phyloP scores from a whole-genome alignment of 2,888 invertebrate species.

The Eupithecia vulgata region DNA sequence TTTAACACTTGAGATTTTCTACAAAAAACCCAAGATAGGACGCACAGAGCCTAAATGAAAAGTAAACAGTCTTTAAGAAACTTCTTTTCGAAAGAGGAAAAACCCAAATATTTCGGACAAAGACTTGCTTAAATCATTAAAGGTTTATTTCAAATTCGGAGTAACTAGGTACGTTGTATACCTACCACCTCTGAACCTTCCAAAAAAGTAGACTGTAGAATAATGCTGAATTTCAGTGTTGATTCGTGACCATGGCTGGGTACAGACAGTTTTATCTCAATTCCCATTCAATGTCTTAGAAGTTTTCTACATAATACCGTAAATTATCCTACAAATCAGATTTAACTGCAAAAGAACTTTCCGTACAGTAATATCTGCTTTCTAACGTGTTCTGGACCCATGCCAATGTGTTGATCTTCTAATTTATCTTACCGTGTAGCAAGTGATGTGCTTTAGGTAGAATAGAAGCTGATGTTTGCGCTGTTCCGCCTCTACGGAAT shows the following conservation, averaged over 20 bases:
- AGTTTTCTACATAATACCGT: constrained; percentile 17
- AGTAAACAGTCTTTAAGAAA: constrained; percentile 50
- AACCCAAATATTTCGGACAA: constrained; percentile 18
- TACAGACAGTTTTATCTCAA: constrained; percentile 6
- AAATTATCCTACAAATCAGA: constrained; percentile 31
- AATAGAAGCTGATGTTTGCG: background rate
- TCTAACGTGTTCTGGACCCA: constrained; percentile 63
- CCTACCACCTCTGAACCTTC: background rate
- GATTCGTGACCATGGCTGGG: background rate
- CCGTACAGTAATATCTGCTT: constrained; percentile 24
- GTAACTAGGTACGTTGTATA: background rate
- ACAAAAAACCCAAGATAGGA: constrained; percentile 44
- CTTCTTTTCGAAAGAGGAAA: constrained; percentile 16
- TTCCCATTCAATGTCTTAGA: constrained; percentile 8
- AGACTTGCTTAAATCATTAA: constrained; percentile 18
- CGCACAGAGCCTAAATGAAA: constrained; percentile 51
- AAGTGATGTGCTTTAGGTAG: constrained; percentile 23
- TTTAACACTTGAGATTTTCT: constrained; percentile 36
- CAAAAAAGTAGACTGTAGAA: background rate
- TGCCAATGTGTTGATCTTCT: constrained; percentile 60
- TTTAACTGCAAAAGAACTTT: constrained; percentile 31
- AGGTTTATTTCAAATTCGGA: constrained; percentile 12
- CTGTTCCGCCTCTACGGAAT: background rate
- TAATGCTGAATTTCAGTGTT: background rate
- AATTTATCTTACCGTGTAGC: constrained; percentile 50